Base-by-base conservation (phyloP, 2,113 vertebrate species). In the Etia nguti region DNA sequence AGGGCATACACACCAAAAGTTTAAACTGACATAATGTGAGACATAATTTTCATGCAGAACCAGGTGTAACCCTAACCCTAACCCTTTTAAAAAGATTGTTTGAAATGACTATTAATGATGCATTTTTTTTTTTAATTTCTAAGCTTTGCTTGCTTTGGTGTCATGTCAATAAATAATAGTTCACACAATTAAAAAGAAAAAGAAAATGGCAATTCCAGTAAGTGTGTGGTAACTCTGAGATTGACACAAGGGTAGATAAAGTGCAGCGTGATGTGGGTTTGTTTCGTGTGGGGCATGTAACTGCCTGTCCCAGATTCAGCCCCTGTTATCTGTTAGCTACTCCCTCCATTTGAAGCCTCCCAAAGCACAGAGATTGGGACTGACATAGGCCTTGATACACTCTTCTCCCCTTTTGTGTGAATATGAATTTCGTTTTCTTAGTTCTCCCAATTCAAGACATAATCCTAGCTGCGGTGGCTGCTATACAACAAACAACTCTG, bases 271-370 rank as follows among this genome's bases (percentile, higher is more conserved):
- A 34, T 73, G 84, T 80, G 80, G 87, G 54, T 86, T 22, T 31
- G 81, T 80, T 62, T n/a, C 1, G 10, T 85, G 84, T 80, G 88
- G 38, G 70, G 38, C 36, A 62, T 43, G 38, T 70, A 29, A 36
- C 54, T 82, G 55, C 16, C 29, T 88, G 80, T 68, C 88, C 85
- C 48, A 88, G 85, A 81, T 90, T 86, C 82, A 82, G 60, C 54
- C 80, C 80, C 83, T 68, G 55, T 84, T 87, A 88, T 90, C 90
- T 73, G n/a, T 31, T 55, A 4, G 52, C 50, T 80, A 15, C 81
- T 83, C 62, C 75, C 77, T 90, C 80, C 16, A 82, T 31, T 54
- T 80, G 82, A 90, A 79, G 84, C 73, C 85, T 59, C 77, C 77
- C 24, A 59, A 8, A 87, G 73, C 8, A 22, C 52, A 60, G 59